Conservation (phyloP, 2,888 invertebrate species). For the Rambutsinella grinnellia region DNA sequence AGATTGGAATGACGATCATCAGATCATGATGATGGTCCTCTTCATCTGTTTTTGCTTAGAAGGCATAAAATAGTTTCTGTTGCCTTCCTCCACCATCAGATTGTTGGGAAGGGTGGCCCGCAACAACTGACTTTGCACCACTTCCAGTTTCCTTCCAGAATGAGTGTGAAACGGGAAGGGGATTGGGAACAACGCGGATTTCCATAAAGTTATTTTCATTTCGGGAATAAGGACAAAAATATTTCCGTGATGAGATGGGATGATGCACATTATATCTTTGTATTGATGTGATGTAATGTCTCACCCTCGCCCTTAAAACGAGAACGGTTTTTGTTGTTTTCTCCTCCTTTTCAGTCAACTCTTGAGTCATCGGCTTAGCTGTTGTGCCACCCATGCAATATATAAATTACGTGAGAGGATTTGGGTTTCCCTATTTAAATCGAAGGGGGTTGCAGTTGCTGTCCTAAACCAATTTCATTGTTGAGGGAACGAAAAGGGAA, state of each 20-base stretch:
- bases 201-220: background rate
- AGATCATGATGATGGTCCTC: background rate
- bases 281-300: background rate
- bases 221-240: background rate
- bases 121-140: background rate
- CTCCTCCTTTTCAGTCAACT: background rate
- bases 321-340: background rate
- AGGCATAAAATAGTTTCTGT: background rate
- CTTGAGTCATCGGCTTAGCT: background rate
- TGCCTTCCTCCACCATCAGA: background rate
- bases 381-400: too few species aligned
- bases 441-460: background rate
- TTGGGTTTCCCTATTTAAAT: too few species aligned
- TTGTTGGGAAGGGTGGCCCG: background rate
- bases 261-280: background rate
- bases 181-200: background rate
- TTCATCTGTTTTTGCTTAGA: background rate
- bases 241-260: background rate
- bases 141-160: slow-evolving; percentile 11
- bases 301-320: background rate
- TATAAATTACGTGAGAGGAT: too few species aligned
- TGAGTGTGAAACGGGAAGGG: background rate
- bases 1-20: background rate
- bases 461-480: background rate
- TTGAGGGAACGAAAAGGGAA: background rate